Evolutionary conservation across 2,797 vertebrate genomes (phyloP).

Genomic region (Meriones psammophilus): DNA sequence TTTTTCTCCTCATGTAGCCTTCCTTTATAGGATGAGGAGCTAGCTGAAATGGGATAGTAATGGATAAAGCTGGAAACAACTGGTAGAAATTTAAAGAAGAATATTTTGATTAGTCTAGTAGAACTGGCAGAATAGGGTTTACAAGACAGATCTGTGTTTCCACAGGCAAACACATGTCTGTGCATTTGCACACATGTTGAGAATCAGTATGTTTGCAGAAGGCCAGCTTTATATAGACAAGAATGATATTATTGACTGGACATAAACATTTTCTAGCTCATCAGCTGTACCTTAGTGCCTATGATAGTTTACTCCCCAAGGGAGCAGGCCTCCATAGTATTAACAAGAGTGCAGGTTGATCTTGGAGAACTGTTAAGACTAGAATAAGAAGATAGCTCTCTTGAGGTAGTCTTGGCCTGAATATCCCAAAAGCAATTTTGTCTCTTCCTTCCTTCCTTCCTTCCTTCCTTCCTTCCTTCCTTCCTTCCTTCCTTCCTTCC

Average conservation of each 20-base stretch:
- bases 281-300: constrained; percentile 17
- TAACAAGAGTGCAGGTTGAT: constrained; percentile 1
- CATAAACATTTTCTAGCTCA: neutral
- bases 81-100: constrained; percentile 48
- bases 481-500: neutral
- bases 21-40: constrained; percentile 37
- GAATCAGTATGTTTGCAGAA: constrained; percentile 31
- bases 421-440: neutral
- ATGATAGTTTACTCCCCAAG: constrained; percentile 42
- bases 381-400: constrained; percentile 10
- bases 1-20: neutral
- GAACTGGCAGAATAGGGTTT: constrained; percentile 2
- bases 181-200: neutral
- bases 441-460: neutral
- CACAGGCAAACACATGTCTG: neutral
- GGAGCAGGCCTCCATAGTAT: neutral
- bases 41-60: neutral
- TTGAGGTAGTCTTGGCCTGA: neutral
- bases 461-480: neutral
- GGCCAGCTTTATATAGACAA: neutral
- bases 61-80: constrained; percentile 36
- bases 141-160: neutral
- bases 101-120: constrained; percentile 49
- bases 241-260: constrained; percentile 8
- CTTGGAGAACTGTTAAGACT: constrained; percentile 42